A percentile compares a stretch with the other conserved stretches of the same genome.
These are phyloP conservation scores for Sinella curviseta DNA, from an alignment of 1,140 invertebrate genomes.

Conservation along the genomic window DNA sequence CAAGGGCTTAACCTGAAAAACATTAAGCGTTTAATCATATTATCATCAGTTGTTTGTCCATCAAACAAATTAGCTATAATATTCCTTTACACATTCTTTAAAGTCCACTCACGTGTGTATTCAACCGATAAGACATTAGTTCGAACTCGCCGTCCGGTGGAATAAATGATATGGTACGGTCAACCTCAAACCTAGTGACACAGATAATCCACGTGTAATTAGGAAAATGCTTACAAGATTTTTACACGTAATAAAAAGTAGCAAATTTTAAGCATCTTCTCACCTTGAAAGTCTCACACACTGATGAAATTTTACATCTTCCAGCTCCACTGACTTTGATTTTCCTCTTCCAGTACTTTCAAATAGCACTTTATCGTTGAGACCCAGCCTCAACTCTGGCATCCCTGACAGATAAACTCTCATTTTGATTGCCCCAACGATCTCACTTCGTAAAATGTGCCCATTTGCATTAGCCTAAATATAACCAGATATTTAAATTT, in stretches of 20 bases:
- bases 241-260: background rate
- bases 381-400: slow-evolving; percentile 95
- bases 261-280: slow-evolving; percentile 5
- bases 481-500: slow-evolving; percentile 15
- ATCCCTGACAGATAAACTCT: slow-evolving; percentile 98
- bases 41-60: too few species aligned
- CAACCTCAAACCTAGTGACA: slow-evolving; percentile 87
- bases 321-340: slow-evolving; percentile 97
- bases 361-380: slow-evolving; percentile 99
- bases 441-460: slow-evolving; percentile 96
- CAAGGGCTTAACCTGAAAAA: slow-evolving; percentile 80
- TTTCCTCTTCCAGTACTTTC: slow-evolving; percentile 97
- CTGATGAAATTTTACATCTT: slow-evolving; percentile 99
- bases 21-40: background rate
- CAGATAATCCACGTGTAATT: slow-evolving; percentile 16
- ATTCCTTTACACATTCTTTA: background rate
- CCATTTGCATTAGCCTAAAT: slow-evolving; percentile 90
- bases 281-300: slow-evolving; percentile 89
- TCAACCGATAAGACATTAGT: slow-evolving; percentile 98
- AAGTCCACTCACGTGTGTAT: slow-evolving; percentile 76
- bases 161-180: slow-evolving; percentile 97
- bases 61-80: background rate
- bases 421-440: slow-evolving; percentile 99
- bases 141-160: slow-evolving; percentile 99
- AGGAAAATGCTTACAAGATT: background rate